phyloP scores from a whole-genome alignment of 2,888 invertebrate genomes.

The Thysanoteuthis rhombus region DNA sequence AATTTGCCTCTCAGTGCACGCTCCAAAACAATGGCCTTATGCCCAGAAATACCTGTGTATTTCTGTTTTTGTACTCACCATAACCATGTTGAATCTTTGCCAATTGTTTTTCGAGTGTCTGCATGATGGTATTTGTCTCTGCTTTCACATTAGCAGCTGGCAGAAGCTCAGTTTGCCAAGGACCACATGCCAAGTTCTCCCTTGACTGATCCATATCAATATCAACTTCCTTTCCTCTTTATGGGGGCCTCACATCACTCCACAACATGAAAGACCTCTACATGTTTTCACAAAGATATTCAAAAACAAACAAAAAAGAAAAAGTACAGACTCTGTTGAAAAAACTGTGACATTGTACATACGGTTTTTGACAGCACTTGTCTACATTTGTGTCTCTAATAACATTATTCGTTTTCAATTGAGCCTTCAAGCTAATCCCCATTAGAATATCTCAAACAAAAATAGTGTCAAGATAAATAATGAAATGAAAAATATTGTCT shows the following conservation, averaged over 20 bases:
- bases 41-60: neutral
- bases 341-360: too few species aligned
- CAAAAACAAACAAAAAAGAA: too few species aligned
- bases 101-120: neutral
- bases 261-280: neutral
- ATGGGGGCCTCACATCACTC: neutral
- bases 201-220: neutral
- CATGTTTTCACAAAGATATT: neutral
- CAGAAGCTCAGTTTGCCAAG: neutral
- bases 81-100: neutral
- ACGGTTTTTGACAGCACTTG: too few species aligned
- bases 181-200: neutral
- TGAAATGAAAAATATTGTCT: too few species aligned
- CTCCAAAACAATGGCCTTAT: too few species aligned
- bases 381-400: too few species aligned
- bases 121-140: neutral
- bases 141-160: neutral
- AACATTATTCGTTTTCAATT: too few species aligned
- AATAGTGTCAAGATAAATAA: too few species aligned
- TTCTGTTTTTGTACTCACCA: neutral
- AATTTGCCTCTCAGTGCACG: too few species aligned
- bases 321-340: too few species aligned
- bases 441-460: too few species aligned
- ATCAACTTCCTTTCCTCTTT: neutral
- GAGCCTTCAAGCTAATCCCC: too few species aligned